Evolutionary conservation across 2,888 invertebrate species (phyloP), one percentile per base, ranked within the genome.

Genomic region (Strigamia maritima): DNA sequence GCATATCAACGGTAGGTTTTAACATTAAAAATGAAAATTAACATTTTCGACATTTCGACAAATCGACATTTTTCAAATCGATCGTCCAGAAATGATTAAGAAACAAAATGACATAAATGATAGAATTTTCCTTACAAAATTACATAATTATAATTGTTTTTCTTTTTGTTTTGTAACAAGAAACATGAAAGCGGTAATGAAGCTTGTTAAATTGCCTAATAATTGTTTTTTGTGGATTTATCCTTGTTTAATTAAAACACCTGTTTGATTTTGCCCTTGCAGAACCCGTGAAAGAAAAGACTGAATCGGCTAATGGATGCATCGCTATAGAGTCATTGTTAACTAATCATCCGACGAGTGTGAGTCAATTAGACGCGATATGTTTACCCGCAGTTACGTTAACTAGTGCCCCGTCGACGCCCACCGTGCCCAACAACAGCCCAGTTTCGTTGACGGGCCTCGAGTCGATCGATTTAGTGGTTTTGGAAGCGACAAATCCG

Each of bases 271-370:
- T n/a, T n/a, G n/a, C n/a, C n/a, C n/a, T n/a, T n/a, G n/a, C n/a
- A 94, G 94, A 94, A 91, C 93, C 93, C 91, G 93, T 93, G 90
- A 94, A 94, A 91, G 94, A 94, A 89, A 94, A 94, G 91, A 92
- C 92, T 91, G 94, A 94, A 85, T 88, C 88, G 84, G 87, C 88
- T 83, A 90, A 90, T 87, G 90, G 90, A 49, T 60, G 22, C 1
- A 78, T 80, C 31, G 38, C 44, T 22, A 60, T 40, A 16, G 78
- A 78, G 22, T 54, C 70, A 31, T n/a, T 28, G 28, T 26, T 77
- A 22, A n/a, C 74, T 28, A 49, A 77, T 10, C 49, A 77, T 26
- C 26, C 28, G 26, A 54, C 54, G 54, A 54, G 54, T 16, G 19
- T 19, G 54, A 31, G 74, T 12, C 74, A 74, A 26, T 35, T 78